Evolutionary conservation across 2,113 vertebrate genomes (phyloP), one percentile per base, ranked within the genome.

Genomic region (Dolichallabes microphthalmus): DNA sequence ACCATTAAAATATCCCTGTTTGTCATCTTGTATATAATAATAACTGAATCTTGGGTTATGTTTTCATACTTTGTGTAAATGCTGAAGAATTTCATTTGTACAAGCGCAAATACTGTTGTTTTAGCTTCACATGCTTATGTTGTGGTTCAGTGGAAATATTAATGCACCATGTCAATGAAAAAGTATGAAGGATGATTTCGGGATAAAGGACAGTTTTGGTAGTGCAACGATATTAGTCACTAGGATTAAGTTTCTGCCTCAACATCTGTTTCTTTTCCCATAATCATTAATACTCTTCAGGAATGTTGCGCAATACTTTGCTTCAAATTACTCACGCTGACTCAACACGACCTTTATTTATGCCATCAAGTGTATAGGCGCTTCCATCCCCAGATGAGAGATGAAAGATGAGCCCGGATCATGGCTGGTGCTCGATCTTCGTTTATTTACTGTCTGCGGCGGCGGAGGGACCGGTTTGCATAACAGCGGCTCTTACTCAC

Each of bases 381-480:
- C 61, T 30, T 66, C 50, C 13, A 35, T 75, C 17, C 60, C 58
- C 39, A 84, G 39, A 77, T 77, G n/a, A 84, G 73, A 45, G 83
- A 19, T 17, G 83, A 35, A 53, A 84, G 73, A 53, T 60, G 32
- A 76, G n/a, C 35, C 35, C 19, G 60, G 73, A 83, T 83, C 57
- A 83, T 7, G 14, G 53, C 22, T 4, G 53, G 57, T 9, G 45
- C 20, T 30, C 20, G 27, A 66, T 77, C 60, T 77, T 52, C 19
- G 60, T 84, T 84, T 84, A 66, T 84, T 84, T 84, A 84, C 73
- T 39, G 83, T 82, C 80, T 82, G 63, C 80, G 35, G 60, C 45
- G 45, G 60, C 45, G 11, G 73, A 63, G 45, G 27, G 32, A 61
- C 50, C 73, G 0, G 45, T 17, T 84, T 84, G 60, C 74, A 66